phyloP scores from a whole-genome alignment of 2,797 vertebrate genomes.

The Lagodon rhomboides region DNA sequence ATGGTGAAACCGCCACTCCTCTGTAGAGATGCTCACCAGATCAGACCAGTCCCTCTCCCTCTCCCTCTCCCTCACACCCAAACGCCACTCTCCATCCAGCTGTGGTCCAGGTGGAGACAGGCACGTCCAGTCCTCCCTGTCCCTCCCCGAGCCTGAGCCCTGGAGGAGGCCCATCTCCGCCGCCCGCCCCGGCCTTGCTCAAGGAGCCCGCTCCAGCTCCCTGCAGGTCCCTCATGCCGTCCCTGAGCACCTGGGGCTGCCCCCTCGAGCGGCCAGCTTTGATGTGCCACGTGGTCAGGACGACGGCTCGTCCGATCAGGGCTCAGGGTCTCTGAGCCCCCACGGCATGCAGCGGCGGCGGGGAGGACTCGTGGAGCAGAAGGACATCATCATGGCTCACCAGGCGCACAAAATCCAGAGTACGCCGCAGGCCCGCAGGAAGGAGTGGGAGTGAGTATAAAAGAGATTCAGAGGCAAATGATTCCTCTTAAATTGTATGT shows the following conservation, averaged over 20 bases:
- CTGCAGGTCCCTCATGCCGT: conserved; percentile 87
- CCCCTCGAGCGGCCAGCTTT: conserved; percentile 86
- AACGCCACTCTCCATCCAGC: conserved; percentile 55
- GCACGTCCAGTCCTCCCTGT: conserved; percentile 84
- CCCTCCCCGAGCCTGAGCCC: conserved; percentile 89
- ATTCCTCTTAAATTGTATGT: conserved; percentile 63
- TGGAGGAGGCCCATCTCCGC: conserved; percentile 79
- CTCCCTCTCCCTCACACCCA: conserved; percentile 71
- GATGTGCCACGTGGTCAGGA: conserved; percentile 82
- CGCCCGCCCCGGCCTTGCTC: conserved; percentile 80
- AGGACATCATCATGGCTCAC: conserved; percentile 91
- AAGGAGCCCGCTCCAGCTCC: conserved; percentile 86
- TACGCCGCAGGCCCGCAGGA: conserved; percentile 90
- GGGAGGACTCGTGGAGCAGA: conserved; percentile 89
- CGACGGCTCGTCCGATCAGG: conserved; percentile 74
- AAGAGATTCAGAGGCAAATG: conserved; percentile 58
- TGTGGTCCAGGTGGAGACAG: conserved; percentile 31
- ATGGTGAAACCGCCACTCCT: conserved; percentile 83
- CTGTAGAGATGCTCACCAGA: conserved; percentile 86
- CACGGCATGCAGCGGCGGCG: conserved; percentile 82
- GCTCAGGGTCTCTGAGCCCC: conserved; percentile 78
- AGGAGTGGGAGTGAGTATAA: conserved; percentile 92
- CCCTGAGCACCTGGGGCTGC: conserved; percentile 82
- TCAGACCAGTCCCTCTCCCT: conserved; percentile 83
- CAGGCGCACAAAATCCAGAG: conserved; percentile 91